These are phyloP conservation scores for Coptodon bakossiorum DNA, from an alignment of 2,113 vertebrate genomes.

Conservation along the genomic window DNA sequence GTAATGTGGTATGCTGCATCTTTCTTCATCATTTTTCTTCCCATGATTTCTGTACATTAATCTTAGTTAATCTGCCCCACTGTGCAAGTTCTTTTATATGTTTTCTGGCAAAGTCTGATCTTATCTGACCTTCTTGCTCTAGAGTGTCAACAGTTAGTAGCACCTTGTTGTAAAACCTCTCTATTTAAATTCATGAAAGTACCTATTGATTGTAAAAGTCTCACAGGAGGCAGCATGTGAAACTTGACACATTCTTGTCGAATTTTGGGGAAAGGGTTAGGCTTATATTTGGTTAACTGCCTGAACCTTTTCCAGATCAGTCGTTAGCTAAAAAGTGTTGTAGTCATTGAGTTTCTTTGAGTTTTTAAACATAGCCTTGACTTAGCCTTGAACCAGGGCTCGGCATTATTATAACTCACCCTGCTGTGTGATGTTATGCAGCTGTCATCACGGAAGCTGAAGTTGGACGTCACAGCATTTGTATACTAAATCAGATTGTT, in stretches of 20 bases:
- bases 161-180: not conserved
- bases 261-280: not conserved
- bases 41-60: not conserved
- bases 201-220: not conserved
- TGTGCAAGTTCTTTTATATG: fast-evolving
- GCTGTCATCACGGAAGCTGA: too few relatives aligned
- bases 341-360: too few relatives aligned
- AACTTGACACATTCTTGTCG: not conserved
- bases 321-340: too few relatives aligned
- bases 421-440: too few relatives aligned
- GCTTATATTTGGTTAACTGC: not conserved
- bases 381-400: too few relatives aligned
- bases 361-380: too few relatives aligned
- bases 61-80: not conserved
- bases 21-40: not conserved
- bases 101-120: not conserved
- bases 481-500: too few relatives aligned
- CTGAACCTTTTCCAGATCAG: not conserved
- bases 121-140: not conserved
- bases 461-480: too few relatives aligned
- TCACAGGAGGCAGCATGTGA: not conserved
- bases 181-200: not conserved
- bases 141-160: not conserved
- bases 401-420: too few relatives aligned
- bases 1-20: not conserved